phyloP scores from a whole-genome alignment of 2,113 vertebrate species.

The Phylloscopus trochilus region DNA sequence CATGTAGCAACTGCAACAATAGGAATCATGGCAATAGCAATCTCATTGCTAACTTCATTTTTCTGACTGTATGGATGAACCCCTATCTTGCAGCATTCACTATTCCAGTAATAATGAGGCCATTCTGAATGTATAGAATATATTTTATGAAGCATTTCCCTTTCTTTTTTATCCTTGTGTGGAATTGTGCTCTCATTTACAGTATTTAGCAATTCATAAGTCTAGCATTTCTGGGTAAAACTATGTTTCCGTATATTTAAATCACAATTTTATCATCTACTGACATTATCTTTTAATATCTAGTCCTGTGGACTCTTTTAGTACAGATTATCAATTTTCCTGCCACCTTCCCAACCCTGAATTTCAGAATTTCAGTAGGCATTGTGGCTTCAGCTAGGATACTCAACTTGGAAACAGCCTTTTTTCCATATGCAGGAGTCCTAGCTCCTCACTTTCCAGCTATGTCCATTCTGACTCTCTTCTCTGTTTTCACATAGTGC shows the following conservation, averaged over 20 bases:
- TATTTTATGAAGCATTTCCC: neutral
- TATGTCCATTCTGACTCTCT: neutral
- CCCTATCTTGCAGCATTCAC: neutral
- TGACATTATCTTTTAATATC: neutral
- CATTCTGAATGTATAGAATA: neutral
- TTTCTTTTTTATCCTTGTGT: neutral
- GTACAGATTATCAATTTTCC: neutral
- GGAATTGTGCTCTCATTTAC: neutral
- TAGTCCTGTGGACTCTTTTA: neutral
- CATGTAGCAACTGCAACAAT: neutral
- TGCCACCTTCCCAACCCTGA: neutral
- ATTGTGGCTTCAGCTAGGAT: neutral
- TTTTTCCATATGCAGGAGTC: neutral
- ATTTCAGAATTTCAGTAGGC: neutral
- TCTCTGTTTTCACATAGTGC: neutral
- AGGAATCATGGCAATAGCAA: neutral
- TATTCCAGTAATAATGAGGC: neutral
- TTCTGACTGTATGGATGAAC: neutral
- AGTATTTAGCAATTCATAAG: neutral
- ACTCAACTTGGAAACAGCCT: neutral
- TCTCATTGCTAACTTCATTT: neutral
- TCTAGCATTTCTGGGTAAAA: neutral
- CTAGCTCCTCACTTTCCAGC: neutral
- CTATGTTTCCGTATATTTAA: neutral
- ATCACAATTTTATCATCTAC: neutral